Evolutionary conservation across 1,140 invertebrate species (phyloP), one percentile per base, ranked within the genome.

Genomic region (Galleria mellonella): DNA sequence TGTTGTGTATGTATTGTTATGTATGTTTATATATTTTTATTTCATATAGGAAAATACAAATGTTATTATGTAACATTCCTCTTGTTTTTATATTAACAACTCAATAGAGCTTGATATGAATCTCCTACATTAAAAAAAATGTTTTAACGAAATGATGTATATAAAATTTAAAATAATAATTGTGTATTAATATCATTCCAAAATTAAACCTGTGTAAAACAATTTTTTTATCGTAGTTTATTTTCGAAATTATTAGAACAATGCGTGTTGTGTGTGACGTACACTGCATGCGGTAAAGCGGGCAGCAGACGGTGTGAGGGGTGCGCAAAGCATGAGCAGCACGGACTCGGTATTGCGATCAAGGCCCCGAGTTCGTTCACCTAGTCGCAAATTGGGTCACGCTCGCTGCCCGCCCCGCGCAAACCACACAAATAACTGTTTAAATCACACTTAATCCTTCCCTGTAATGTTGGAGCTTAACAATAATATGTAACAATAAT

Each of bases 291-390:
- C 17, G 32, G 54, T 51, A 14, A 36, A 44, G 43, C 54, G 32
- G 14, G 43, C 51, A 41, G 15, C 44, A 27, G 45, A 46, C 51
- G 38, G 46, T 27, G 31, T 33, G 55, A 41, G 55, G 28, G 45
- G 14, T 9, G 40, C 33, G 57, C 40, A 51, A 12, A 0, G 37
- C 15, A 17, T 33, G 36, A 48, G 33, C 51, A 49, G 47, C 17
- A 23, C 17, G 17, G 17, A 23, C 17, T 23, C 17, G 6, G 17
- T 23, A 23, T 23, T 23, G 76, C 79, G 78, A 83, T 79, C 79
- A 79, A 83, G 81, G 74, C 79, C 78, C 59, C 62, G 55, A 62
- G 77, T 73, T 82, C 81, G 77, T 84, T 78, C 72, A 75, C 76
- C 74, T 70, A 61, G 45, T 44, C 41, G 52, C 72, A 76, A 23